A percentile compares a stretch with the other conserved stretches of the same genome.
Conservation (phyloP, 2,113 vertebrate species). For the Caranx melampygus region DNA sequence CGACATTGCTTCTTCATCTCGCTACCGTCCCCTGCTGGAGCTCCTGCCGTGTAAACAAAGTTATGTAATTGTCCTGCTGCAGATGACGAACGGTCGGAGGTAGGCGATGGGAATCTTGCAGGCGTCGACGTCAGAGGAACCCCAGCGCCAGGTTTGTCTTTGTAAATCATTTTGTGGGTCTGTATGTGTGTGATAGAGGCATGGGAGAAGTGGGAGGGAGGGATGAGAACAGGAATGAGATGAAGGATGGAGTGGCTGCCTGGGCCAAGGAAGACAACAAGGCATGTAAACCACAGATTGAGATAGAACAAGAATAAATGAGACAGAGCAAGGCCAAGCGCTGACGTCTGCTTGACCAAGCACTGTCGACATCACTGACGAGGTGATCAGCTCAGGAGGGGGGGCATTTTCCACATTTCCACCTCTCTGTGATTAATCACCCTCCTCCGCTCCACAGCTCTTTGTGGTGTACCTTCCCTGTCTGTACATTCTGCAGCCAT, state of each 20-base stretch:
- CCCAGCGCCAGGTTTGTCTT: slow-evolving; percentile 19
- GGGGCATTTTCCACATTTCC: slow-evolving; percentile 44
- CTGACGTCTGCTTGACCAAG: not conserved
- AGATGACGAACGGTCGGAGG: slow-evolving; percentile 65
- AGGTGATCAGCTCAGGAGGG: not conserved
- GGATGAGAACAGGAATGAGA: slow-evolving; percentile 38
- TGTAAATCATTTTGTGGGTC: slow-evolving; percentile 36
- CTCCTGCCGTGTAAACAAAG: slow-evolving; percentile 45
- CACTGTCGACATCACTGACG: slow-evolving; percentile 12
- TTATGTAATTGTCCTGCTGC: slow-evolving; percentile 69
- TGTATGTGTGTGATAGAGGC: slow-evolving; percentile 12
- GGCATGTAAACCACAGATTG: slow-evolving; percentile 10
- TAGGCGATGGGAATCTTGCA: slow-evolving; percentile 45
- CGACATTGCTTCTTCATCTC: not conserved
- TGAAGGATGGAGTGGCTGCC: slow-evolving; percentile 33
- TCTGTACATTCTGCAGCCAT: slow-evolving; percentile 57
- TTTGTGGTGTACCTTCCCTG: slow-evolving; percentile 45
- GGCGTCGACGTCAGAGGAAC: slow-evolving; percentile 67
- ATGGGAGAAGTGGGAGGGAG: not conserved
- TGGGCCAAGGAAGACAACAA: slow-evolving; percentile 39
- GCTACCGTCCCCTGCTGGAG: slow-evolving; percentile 16
- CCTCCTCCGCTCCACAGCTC: slow-evolving; percentile 1
- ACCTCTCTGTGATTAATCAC: slow-evolving; percentile 35
- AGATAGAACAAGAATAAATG: slow-evolving; percentile 37
- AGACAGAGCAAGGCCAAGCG: not conserved